Evolutionary conservation across 2,113 vertebrate genomes (phyloP).

Genomic region (Pluvialis apricaria): DNA sequence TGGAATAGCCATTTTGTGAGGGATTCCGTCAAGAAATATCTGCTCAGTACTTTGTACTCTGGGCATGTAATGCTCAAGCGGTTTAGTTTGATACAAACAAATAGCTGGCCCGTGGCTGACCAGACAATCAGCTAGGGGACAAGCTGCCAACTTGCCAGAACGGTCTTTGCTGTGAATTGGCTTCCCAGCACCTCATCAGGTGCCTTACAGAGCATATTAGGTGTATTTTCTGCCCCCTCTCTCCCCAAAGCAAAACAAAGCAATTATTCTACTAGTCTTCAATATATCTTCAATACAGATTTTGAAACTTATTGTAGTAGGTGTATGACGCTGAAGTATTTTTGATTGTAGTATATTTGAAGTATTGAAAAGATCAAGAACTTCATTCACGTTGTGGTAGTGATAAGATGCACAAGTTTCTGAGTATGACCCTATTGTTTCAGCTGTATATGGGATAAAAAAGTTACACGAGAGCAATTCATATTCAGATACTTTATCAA

Average conservation of each 20-base stretch:
- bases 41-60: background rate
- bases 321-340: background rate
- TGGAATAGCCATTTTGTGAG: background rate
- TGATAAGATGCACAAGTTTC: background rate
- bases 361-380: background rate
- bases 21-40: background rate
- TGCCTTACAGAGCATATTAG: fast-evolving
- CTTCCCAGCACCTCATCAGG: background rate
- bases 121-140: background rate
- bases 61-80: background rate
- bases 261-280: background rate
- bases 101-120: background rate
- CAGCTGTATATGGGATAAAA: background rate
- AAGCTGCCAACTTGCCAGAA: background rate
- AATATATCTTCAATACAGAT: background rate
- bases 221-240: background rate
- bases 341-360: background rate
- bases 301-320: background rate
- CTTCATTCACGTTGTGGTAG: background rate
- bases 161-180: background rate
- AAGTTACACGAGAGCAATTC: no score
- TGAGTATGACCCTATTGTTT: background rate
- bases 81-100: background rate
- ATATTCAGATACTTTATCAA: no score
- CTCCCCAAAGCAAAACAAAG: background rate